Evolutionary conservation across 2,888 invertebrate genomes (phyloP), one percentile per base, ranked within the genome.

Genomic region (Plagodis dolabraria): DNA sequence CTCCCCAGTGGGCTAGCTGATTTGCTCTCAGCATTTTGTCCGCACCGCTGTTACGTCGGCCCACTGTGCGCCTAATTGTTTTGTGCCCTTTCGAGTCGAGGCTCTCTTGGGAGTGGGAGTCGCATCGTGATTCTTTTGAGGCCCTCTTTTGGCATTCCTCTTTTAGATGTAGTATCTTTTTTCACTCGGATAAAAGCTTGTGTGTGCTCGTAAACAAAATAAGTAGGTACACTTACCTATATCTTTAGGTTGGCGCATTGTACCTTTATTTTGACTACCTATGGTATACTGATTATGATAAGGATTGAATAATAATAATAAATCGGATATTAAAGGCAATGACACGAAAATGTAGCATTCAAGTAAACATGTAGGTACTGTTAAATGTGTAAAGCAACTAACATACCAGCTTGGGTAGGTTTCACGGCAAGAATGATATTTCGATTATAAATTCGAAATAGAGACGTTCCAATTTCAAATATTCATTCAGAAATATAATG

Each of bases 401-500:
- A n/a, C n/a, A 22, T 22, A 4, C 22, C 22, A 22, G 22, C 22
- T 2, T 4, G 22, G 22, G 2, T 22, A 22, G 4, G 22, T 54
- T 53, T 38, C 40, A 54, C 60, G 51, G 54, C 64, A 65, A 66
- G 64, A 68, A 66, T 66, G 60, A 60, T 55, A 66, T 55, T 57
- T 64, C 57, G 46, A 66, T 66, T 66, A 55, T 33, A 51, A 63
- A 73, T 78, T 76, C 66, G 72, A 77, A 76, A 85, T 82, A 77
- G 75, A 85, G 82, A 82, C 72, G 77, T 86, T 83, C 80, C 79
- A 79, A 82, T 82, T 84, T 80, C 75, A 79, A 83, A 80, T 67
- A 80, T 67, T 77, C 70, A 80, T 68, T 77, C 70, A 65, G 67
- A 77, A 71, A 72, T 69, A 69, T 75, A 80, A 81, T 60, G 69